Base-by-base conservation (phyloP, 2,888 invertebrate genomes). In the Drosophila antonietae region DNA sequence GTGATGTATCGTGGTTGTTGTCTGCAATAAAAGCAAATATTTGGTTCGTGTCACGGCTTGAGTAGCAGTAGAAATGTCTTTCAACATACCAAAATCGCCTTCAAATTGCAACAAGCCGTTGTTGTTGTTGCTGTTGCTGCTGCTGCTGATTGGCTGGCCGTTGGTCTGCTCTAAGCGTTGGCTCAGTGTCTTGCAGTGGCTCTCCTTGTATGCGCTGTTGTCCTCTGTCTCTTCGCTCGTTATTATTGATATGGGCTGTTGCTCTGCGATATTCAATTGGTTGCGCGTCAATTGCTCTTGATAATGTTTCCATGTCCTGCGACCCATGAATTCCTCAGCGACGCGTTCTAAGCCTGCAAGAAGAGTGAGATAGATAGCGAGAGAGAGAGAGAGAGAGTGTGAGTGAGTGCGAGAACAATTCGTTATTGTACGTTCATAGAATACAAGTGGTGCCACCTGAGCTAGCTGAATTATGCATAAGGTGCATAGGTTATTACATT, bases 281-380 rank as follows among this genome's bases (percentile, higher is more conserved):
- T 93, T 94, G 93, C 94, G 93, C 92, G 93, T 93, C 93, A 94
- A 93, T 89, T 94, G 94, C 95, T 97, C 97, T 95, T 97, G 97
- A 94, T 97, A 97, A 94, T 96, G 95, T 95, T 97, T 97, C 97
- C 97, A 97, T 97, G 96, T 97, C 96, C 97, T 96, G 95, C 97
- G 96, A 95, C 97, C 97, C 97, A 97, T 97, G 95, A 97, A 97
- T 96, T 97, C 97, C 95, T 97, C 97, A 95, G 97, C 97, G 95
- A 97, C 96, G 95, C 97, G 96, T 96, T 97, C 97, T 96, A 97
- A 95, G 95, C 97, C 97, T 97, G 94, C n/a, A 31, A 58, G n/a
- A 1, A 9, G 8, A 49, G 41, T 33, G n/a, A 39, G 2, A 12
- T n/a, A 31, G 15, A 39, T 28, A 5, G n/a, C n/a, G 28, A 20